Evolutionary conservation across 2,888 invertebrate genomes (phyloP), one percentile per base, ranked within the genome.

Genomic region (Euspilapteryx auroguttella): DNA sequence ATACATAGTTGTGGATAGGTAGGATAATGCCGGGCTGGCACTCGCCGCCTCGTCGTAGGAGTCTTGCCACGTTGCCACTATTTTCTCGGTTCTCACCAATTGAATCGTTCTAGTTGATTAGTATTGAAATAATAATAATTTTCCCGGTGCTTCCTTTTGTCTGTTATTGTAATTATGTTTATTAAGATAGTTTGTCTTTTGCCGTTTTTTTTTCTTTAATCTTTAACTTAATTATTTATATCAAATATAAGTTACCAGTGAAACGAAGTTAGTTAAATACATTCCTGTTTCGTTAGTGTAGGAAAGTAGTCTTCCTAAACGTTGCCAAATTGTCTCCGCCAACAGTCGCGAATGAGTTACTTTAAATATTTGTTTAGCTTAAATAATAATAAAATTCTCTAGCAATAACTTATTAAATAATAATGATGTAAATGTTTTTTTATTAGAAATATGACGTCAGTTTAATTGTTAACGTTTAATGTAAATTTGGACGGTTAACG

Each of bases 301-400:
- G 66, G 59, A 66, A 64, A 69, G 68, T 71, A 71, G 73, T 75
- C 75, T 75, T 75, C 73, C 71, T 65, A 52, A 73, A 69, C 66
- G 68, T 71, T 73, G 75, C 75, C 75, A 75, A 75, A 75, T 68
- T 64, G 50, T 55, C 52, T 58, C 63, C 62, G 68, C 66, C 65
- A 69, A 71, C 66, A 59, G 48, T 63, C 64, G 66, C 64, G 65
- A 63, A 62, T 63, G 49, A 58, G 56, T 55, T 61, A 27, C 15
- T 23, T 28, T 61, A 54, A 20, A 14, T 26, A 7, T 25, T 27
- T 20, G 22, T n/a, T 14, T 44, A 69, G 69, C 64, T 49, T 42
- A 68, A 69, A 69, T 65, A 38, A 57, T 62, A 75, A 71, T 52
- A 51, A 68, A 69, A 71, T 65, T 73, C 65, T 66, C 49, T 73